Percentiles rank a stretch among this genome's conserved stretches.
Evolutionary conservation across 2,888 invertebrate genomes (phyloP).

Genomic region (Dyspetes luteomarginatus): DNA sequence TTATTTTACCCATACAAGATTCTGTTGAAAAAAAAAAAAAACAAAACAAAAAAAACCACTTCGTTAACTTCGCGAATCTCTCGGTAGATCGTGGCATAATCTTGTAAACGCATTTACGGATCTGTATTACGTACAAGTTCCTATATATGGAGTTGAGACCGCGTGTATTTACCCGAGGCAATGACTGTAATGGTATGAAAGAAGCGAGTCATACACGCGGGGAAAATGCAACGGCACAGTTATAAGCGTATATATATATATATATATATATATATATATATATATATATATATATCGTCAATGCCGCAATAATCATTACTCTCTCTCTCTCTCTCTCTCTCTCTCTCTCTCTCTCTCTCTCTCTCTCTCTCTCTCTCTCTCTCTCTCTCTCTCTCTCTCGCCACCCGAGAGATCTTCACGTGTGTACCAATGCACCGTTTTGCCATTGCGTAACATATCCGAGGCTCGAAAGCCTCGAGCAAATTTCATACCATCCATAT

Average conservation of each 20-base stretch:
- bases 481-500: no score
- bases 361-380: conserved; percentile 24
- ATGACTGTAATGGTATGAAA: conserved; percentile 1
- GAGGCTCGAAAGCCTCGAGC: background rate
- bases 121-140: background rate
- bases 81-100: background rate
- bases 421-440: conserved; percentile 36
- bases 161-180: background rate
- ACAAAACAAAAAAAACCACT: background rate
- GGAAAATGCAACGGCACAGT: no score
- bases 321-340: conserved; percentile 17
- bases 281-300: conserved; percentile 28
- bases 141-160: background rate
- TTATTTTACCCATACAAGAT: background rate
- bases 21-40: background rate
- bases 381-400: background rate
- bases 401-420: conserved; percentile 40
- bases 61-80: background rate
- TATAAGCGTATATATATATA: no score
- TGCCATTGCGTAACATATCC: conserved; percentile 39
- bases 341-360: conserved; percentile 7
- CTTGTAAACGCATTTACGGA: conserved; percentile 10
- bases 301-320: conserved; percentile 47
- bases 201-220: background rate
- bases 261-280: no score